Conservation (phyloP, 2,888 invertebrate genomes). For the Pheosia gnoma region DNA sequence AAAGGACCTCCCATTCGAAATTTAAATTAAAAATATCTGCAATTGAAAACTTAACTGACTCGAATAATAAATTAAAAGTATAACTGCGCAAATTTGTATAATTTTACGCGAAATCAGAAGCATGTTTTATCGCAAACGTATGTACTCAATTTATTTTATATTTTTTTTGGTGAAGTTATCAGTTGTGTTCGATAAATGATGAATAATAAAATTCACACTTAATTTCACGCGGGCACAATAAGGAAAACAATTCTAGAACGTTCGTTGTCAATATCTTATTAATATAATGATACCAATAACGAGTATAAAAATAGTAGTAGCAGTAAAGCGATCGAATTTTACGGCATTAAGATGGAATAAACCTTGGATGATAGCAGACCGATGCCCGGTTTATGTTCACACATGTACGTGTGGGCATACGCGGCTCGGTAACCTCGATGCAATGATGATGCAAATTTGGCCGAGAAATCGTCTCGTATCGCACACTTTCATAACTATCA, state of each 20-base stretch:
- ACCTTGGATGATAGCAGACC: slow-evolving; percentile 31
- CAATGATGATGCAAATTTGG: slow-evolving; percentile 76
- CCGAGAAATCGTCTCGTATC: slow-evolving; percentile 77
- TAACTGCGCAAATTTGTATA: neutral
- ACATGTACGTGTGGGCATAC: slow-evolving; percentile 39
- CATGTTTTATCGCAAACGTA: neutral
- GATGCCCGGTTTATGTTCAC: slow-evolving; percentile 35
- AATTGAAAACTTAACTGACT: no score
- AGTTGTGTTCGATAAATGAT: slow-evolving; percentile 21
- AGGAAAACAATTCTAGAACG: slow-evolving; percentile 39
- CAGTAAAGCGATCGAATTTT: slow-evolving; percentile 24
- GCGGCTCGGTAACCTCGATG: slow-evolving; percentile 59
- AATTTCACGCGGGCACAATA: slow-evolving; percentile 26
- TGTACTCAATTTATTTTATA: slow-evolving; percentile 8
- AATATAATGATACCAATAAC: slow-evolving; percentile 32
- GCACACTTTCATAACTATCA: slow-evolving; percentile 82
- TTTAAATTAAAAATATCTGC: no score
- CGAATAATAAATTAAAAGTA: neutral
- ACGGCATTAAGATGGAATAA: slow-evolving; percentile 24
- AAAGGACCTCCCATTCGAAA: no score
- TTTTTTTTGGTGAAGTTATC: slow-evolving; percentile 19
- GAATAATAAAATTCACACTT: slow-evolving; percentile 33
- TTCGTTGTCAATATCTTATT: slow-evolving; percentile 34
- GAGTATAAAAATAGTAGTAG: slow-evolving; percentile 33
- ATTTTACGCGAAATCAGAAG: neutral